These are phyloP conservation scores for Urosaurus nigricauda DNA, from an alignment of 2,797 vertebrate species.

Conservation along the genomic window DNA sequence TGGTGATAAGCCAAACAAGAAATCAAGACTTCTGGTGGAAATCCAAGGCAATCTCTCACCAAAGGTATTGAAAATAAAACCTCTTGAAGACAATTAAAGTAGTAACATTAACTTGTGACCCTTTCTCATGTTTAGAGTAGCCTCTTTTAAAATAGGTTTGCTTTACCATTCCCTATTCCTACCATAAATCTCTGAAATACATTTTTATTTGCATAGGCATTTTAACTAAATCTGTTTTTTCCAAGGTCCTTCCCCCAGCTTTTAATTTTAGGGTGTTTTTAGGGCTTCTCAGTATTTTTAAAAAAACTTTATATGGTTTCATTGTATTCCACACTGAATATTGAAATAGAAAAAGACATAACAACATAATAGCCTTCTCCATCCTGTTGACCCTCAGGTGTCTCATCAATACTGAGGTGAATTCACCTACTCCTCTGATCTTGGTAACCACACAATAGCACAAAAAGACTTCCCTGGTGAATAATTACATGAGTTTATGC, in stretches of 20 bases:
- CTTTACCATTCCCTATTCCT: not conserved
- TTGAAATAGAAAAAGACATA: not conserved
- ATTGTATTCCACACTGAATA: not conserved
- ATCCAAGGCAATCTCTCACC: not conserved
- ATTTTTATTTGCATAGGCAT: slow-evolving; percentile 15
- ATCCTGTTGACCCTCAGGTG: not conserved
- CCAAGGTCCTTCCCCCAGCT: too few species aligned
- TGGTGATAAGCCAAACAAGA: not conserved
- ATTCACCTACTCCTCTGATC: not conserved
- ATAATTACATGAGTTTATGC: too few species aligned
- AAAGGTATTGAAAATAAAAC: not conserved
- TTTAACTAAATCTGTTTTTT: not conserved
- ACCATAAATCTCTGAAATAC: not conserved
- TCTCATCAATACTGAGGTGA: not conserved
- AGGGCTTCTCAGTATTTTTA: not conserved
- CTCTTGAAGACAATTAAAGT: slow-evolving; percentile 11
- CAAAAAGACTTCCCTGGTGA: too few species aligned
- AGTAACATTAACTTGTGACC: not conserved
- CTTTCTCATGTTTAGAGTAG: slow-evolving; percentile 9
- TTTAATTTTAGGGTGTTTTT: not conserved
- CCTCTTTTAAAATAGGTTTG: not conserved
- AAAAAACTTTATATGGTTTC: not conserved
- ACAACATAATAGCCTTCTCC: not conserved
- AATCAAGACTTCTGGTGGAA: slow-evolving; percentile 6
- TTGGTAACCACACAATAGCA: not conserved